Base-by-base conservation (phyloP, 2,888 invertebrate species). In the Zygothrica quintamaculata region DNA sequence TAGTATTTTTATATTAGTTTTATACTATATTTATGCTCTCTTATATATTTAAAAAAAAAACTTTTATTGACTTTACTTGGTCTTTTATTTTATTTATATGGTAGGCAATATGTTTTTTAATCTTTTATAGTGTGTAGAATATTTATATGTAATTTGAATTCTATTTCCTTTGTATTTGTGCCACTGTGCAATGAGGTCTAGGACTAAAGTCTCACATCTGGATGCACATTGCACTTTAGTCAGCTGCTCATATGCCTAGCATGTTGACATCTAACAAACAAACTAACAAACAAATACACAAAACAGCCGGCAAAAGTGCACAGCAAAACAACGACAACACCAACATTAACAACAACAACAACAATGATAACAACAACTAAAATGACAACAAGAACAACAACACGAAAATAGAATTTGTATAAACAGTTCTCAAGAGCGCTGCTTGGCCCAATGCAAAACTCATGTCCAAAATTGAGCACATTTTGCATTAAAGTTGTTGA, bases 251-350 rank as follows among this genome's bases (percentile, higher is more conserved):
- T 77, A 67, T 74, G 70, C 74, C 56, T 61, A 67, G 62, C 60
- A 64, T 77, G 77, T 82, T 82, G 82, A 77, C 77, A 82, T 72
- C 68, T 62, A 82, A 76, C 78, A 78, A 78, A 82, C 82, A 77
- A 62, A 72, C 73, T 71, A 67, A 76, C 76, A 67, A 69, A 76
- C 77, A 77, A 57, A 77, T 74, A 73, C 42, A 76, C 76, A 80
- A 66, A 77, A 71, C 65, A 61, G 66, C 55, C 53, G 18, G 65
- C 55, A 80, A 79, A 79, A 72, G 80, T 73, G 80, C 76, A 79
- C 58, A 74, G 53, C 58, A 42, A n/a, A 16, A 8, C 31, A 61
- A 42, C 60, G 50, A 52, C 62, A 67, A 51, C 56, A 71, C 31
- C 43, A 65, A 37, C 61, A 36, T n/a, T 52, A 58, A 39, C 51